These are phyloP conservation scores for Archips xylosteana DNA, from an alignment of 2,888 invertebrate species.

Conservation along the genomic window DNA sequence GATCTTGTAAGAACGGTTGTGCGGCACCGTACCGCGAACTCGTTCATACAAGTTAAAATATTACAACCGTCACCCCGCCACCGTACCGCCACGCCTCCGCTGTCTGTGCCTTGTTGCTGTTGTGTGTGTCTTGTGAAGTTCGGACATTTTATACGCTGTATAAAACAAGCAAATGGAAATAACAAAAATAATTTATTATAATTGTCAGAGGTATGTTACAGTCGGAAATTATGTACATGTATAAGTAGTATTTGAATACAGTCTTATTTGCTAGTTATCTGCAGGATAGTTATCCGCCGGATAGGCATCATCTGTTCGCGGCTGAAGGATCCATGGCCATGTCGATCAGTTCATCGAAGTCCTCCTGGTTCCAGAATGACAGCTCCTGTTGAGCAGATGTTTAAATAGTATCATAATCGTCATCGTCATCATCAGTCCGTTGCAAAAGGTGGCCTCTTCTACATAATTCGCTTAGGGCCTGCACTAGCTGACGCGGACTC, in stretches of 20 bases:
- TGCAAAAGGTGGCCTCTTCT: too few relatives aligned
- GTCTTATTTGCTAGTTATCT: background rate
- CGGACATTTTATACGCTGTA: background rate
- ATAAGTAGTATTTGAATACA: slow-evolving; percentile 39
- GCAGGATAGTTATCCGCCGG: background rate
- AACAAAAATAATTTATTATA: slow-evolving; percentile 54
- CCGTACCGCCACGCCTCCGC: too few relatives aligned
- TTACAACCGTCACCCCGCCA: too few relatives aligned
- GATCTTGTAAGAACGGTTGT: too few relatives aligned
- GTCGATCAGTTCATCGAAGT: slow-evolving; percentile 80
- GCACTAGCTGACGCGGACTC: too few relatives aligned
- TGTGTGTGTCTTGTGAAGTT: too few relatives aligned
- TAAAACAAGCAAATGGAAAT: slow-evolving; percentile 25
- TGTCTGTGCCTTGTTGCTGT: too few relatives aligned
- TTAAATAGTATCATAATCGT: background rate
- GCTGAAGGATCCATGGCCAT: slow-evolving; percentile 77
- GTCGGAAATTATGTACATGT: slow-evolving; percentile 43
- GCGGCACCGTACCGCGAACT: too few relatives aligned
- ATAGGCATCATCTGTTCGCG: slow-evolving; percentile 58
- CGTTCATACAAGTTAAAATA: too few relatives aligned
- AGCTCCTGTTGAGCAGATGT: slow-evolving; percentile 66
- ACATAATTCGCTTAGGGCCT: too few relatives aligned
- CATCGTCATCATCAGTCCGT: too few relatives aligned
- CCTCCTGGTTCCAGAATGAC: slow-evolving; percentile 79
- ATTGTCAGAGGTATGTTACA: slow-evolving; percentile 34